A percentile compares a stretch with the other conserved stretches of the same genome.
Evolutionary conservation across 2,888 invertebrate genomes (phyloP).

Genomic region (Entomobrya proxima): DNA sequence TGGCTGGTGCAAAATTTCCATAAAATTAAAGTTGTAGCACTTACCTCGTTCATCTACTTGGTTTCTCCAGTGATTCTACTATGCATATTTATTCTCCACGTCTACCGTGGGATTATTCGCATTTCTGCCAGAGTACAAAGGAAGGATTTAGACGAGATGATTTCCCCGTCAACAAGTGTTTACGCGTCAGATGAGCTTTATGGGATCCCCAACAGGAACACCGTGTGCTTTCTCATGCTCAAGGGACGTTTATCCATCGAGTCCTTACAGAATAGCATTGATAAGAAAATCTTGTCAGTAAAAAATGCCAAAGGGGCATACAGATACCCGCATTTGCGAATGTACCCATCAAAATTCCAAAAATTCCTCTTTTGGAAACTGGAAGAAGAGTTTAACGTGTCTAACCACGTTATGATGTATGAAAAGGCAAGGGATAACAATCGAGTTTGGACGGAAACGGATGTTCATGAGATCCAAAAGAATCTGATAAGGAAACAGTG

Average conservation of each 20-base stretch:
- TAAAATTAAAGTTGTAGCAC: constrained; percentile 63
- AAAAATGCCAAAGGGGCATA: constrained; percentile 56
- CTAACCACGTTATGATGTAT: constrained; percentile 66
- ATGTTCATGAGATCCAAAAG: constrained; percentile 66
- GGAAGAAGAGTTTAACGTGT: constrained; percentile 68
- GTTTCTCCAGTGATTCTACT: constrained; percentile 62
- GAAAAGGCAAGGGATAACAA: constrained; percentile 67
- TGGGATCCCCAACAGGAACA: constrained; percentile 67
- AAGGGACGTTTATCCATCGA: constrained; percentile 66
- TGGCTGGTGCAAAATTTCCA: constrained; percentile 66
- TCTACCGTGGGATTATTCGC: constrained; percentile 50
- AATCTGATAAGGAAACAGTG: constrained; percentile 70
- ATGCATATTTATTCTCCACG: constrained; percentile 41
- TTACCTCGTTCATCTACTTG: constrained; percentile 62
- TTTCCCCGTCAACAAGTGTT: constrained; percentile 50
- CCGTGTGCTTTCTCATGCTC: constrained; percentile 59
- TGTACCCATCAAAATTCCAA: constrained; percentile 65
- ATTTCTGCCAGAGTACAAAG: constrained; percentile 61
- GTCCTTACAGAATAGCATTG: constrained; percentile 54
- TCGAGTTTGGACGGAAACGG: constrained; percentile 66
- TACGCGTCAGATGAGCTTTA: constrained; percentile 68
- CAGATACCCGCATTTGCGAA: constrained; percentile 58
- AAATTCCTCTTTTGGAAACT: constrained; percentile 68
- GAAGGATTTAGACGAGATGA: constrained; percentile 61
- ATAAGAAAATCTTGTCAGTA: constrained; percentile 62